Percentiles rank a stretch among this genome's conserved stretches.
Evolutionary conservation across 2,888 invertebrate species (phyloP).

Genomic region (Lithophane socia): DNA sequence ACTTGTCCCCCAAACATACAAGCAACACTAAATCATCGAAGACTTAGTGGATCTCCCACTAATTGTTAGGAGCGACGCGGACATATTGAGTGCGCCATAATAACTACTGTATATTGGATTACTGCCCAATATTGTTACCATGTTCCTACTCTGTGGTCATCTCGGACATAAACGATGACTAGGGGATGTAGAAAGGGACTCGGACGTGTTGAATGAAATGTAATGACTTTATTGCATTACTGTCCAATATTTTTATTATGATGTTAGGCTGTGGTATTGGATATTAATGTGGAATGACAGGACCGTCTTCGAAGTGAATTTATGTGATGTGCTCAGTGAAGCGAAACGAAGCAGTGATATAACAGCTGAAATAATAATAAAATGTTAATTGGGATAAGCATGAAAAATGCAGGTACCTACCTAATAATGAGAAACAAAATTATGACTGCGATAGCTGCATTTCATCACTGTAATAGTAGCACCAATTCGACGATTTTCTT

Average conservation of each 20-base stretch:
- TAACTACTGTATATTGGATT: conserved; percentile 58
- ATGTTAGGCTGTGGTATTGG: conserved; percentile 9
- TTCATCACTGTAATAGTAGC: neutral
- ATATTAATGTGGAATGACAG: conserved; percentile 23
- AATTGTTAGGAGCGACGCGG: conserved; percentile 68
- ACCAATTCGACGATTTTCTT: neutral
- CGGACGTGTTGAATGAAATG: conserved; percentile 6
- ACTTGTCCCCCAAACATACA: conserved; percentile 34
- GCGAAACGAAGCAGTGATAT: neutral
- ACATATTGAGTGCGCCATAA: conserved; percentile 57
- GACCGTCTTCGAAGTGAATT: neutral
- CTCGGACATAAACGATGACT: conserved; percentile 18
- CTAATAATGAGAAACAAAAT: conserved; percentile 3
- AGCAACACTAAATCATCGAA: conserved; percentile 71
- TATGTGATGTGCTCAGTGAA: neutral
- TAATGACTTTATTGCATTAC: conserved; percentile 15
- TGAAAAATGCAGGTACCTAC: neutral
- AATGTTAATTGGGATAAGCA: conserved; percentile 2
- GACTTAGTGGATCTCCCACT: conserved; percentile 70
- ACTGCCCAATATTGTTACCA: conserved; percentile 47
- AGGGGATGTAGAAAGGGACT: neutral
- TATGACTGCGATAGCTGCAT: too few relatives aligned
- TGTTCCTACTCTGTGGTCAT: conserved; percentile 21
- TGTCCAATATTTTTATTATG: conserved; percentile 17
- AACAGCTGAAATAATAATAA: neutral